Base-by-base conservation (phyloP, 2,797 vertebrate species). In the Antrozous pallidus region DNA sequence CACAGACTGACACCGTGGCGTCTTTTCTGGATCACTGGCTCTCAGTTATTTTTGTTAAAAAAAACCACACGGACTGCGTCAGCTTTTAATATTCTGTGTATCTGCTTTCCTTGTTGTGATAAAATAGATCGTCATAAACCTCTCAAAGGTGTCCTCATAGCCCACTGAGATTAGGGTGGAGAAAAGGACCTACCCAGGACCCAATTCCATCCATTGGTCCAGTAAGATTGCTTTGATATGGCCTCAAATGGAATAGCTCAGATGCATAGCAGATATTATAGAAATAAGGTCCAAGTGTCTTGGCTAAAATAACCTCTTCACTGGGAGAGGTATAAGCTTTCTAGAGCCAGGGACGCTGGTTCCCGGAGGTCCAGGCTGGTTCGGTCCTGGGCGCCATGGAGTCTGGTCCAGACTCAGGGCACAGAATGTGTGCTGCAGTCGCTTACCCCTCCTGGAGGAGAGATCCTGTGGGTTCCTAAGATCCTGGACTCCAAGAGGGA, bases 1-100 rank as follows among this genome's bases (percentile, higher is more conserved):
- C 7, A 6, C 10, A 42, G 22, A 14, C 6, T 18, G 6, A 7
- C 0, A 0, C 0, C 33, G 14, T 10, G 13, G 28, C 4, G 2
- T 4, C 56, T 18, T 18, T 9, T 16, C n/a, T 13, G 20, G n/a
- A 17, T 54, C 11, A 36, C 6, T n/a, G 63, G 2, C 18, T 78
- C 90, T 61, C 18, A 5, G 8, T 28, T 22, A 26, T 12, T 51
- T 69, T 42, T 49, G 22, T 63, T 89, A 83, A 31, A 87, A 71
- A 9, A 70, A 47, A 47, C 2, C 11, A 51, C 36, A 31, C 22
- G 51, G 54, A 88, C 28, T 54, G 22, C 5, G n/a, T 69, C 26
- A 8, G 14, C 24, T 13, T 73, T 77, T 20, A 33, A 12, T 16
- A 61, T 31, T 6, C 26, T 61, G 17, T 28, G 1, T 8, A 49